Conservation (phyloP, 2,113 vertebrate species). For the Polypterus bichir region DNA sequence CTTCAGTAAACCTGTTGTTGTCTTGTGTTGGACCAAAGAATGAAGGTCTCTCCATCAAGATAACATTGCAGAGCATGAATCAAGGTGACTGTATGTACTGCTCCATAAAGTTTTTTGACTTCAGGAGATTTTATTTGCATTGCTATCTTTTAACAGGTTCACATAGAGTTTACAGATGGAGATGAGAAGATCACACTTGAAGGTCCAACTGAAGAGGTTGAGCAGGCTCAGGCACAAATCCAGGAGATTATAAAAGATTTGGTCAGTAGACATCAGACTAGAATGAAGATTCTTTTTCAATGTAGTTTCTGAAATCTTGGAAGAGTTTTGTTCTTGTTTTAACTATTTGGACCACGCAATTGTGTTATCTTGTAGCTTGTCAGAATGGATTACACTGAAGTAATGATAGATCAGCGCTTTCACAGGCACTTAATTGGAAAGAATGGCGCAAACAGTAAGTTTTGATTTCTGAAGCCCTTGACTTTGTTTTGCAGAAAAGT, state of each 20-base stretch:
- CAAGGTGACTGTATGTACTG: too few species aligned
- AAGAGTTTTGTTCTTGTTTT: too few species aligned
- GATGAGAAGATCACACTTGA: slow-evolving; percentile 61
- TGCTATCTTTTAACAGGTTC: slow-evolving; percentile 37
- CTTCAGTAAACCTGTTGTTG: too few species aligned
- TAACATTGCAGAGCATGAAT: too few species aligned
- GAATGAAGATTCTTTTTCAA: background rate
- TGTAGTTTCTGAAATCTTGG: background rate
- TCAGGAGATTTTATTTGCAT: background rate
- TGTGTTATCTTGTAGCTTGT: slow-evolving; percentile 36
- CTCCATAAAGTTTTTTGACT: too few species aligned
- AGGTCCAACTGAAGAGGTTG: slow-evolving; percentile 54
- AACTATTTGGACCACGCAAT: too few species aligned
- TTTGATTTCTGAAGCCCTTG: too few species aligned
- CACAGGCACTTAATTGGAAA: slow-evolving; percentile 62
- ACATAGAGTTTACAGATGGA: slow-evolving; percentile 62
- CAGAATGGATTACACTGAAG: slow-evolving; percentile 63
- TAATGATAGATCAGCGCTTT: slow-evolving; percentile 58
- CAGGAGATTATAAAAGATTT: slow-evolving; percentile 60
- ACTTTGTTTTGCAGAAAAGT: too few species aligned
- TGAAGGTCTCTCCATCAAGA: too few species aligned
- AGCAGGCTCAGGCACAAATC: slow-evolving; percentile 54
- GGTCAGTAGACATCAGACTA: slow-evolving; percentile 28
- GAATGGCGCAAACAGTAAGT: slow-evolving; percentile 60
- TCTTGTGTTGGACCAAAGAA: too few species aligned